Evolutionary conservation across 2,797 vertebrate species (phyloP).

Genomic region (Tenualosa thibaudeaui): DNA sequence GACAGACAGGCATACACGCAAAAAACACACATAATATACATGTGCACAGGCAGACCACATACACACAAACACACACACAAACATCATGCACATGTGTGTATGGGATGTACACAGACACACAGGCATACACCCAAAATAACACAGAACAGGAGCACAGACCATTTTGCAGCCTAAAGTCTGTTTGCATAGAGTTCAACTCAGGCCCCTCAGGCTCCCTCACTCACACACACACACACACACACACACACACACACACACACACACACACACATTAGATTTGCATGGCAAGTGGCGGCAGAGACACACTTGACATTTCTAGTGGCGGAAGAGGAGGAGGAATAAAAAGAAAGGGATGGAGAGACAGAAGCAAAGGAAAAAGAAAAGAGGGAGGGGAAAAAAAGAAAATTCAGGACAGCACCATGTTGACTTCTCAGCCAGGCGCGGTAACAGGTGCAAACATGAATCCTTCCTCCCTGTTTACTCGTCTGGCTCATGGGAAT

Average conservation of each 20-base stretch:
- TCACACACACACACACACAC: not conserved
- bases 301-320: slow-evolving; percentile 16
- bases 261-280: slow-evolving; percentile 15
- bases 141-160: slow-evolving; percentile 11
- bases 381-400: not conserved
- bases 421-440: not conserved
- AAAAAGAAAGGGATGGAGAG: not conserved
- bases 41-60: not conserved
- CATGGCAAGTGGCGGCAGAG: slow-evolving; percentile 11
- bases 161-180: slow-evolving; percentile 15
- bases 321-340: not conserved
- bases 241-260: not conserved
- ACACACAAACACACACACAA: not conserved
- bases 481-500: not conserved
- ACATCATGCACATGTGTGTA: not conserved
- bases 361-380: not conserved
- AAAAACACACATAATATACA: not conserved
- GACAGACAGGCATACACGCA: not conserved
- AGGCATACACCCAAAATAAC: not conserved
- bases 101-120: not conserved
- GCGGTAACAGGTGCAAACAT: slow-evolving; percentile 16
- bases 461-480: not conserved
- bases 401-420: not conserved
- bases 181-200: slow-evolving; percentile 13
- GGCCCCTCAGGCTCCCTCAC: not conserved